Evolutionary conservation across 1,140 invertebrate species (phyloP), one percentile per base, ranked within the genome.

Genomic region (Drosophila kohkoa): DNA sequence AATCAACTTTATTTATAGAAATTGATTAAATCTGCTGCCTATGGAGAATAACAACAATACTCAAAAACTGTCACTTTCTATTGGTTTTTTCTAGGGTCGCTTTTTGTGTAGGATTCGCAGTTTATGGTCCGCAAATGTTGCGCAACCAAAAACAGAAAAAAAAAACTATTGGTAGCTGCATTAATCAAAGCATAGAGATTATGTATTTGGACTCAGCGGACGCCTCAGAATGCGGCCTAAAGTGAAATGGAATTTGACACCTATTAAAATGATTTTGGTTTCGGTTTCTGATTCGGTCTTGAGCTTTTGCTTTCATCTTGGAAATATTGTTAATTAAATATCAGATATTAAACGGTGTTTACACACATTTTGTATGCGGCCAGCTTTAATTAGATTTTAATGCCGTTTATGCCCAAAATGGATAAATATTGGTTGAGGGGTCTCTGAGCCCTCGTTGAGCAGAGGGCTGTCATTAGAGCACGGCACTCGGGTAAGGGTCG

Each of bases 161-260:
- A 20, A 25, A 25, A 65, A 67, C 6, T 32, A 60, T 73, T 67
- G 35, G 32, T 54, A 77, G 38, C 54, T 60, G 79, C 79, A 87
- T 87, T 82, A 82, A 86, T 87, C 83, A 79, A 79, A 1, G 58
- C 45, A 67, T 67, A 45, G 11, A 55, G 43, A 83, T 75, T 69
- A 64, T 72, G 68, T 62, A 48, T 28, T 55, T 10, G 28, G 68
- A 73, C 70, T 69, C 67, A 1, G n/a, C n/a, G n/a, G n/a, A n/a
- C n/a, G n/a, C n/a, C n/a, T n/a, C n/a, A 86, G 79, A 79, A 86
- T 81, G 28, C n/a, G 30, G 51, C 49, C 13, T 66, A 86, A 81
- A 85, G 82, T 83, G 83, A 88, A 88, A 88, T 67, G 72, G 66
- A 77, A 82, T 88, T 83, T 83, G 64, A 83, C 77, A 89, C 74